Evolutionary conservation across 2,797 vertebrate species (phyloP).

Genomic region (Tiaroga cobitis): DNA sequence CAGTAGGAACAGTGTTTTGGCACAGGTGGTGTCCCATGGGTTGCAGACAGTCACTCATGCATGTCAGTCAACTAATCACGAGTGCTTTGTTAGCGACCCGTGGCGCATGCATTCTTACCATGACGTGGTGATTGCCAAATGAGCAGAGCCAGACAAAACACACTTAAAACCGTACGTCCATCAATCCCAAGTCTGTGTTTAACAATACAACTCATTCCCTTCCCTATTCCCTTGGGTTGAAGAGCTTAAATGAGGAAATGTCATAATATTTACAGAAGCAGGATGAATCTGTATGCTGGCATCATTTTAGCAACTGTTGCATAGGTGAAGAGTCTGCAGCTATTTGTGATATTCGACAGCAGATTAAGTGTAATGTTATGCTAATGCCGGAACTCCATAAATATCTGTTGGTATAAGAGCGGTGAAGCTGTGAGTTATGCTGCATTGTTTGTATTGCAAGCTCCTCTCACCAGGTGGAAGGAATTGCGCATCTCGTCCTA

Average conservation of each 20-base stretch:
- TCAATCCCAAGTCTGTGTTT: not conserved
- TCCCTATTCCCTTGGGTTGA: constrained; percentile 15
- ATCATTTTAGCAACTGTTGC: constrained; percentile 61
- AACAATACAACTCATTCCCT: not conserved
- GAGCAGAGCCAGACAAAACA: constrained; percentile 53
- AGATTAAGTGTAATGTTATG: constrained; percentile 71
- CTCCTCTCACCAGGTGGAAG: constrained; percentile 63
- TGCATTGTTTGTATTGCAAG: constrained; percentile 58
- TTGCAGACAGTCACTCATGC: constrained; percentile 6
- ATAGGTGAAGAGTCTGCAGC: constrained; percentile 52
- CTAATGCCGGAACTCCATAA: constrained; percentile 71
- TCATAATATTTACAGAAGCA: constrained; percentile 65
- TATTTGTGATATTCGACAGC: constrained; percentile 58
- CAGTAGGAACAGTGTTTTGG: constrained; percentile 6
- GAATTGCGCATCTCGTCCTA: constrained; percentile 62
- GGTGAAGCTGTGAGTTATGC: constrained; percentile 46
- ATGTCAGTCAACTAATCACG: constrained; percentile 39
- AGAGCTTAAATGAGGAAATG: constrained; percentile 49
- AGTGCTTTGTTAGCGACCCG: constrained; percentile 28
- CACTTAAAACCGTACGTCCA: constrained; percentile 1
- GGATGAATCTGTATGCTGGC: constrained; percentile 51
- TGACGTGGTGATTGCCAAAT: constrained; percentile 53
- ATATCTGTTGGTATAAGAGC: constrained; percentile 66
- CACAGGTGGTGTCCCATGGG: constrained; percentile 30
- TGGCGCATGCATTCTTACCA: constrained; percentile 59